Evolutionary conservation across 1,140 invertebrate species (phyloP).

Genomic region (Onthophagus taurus): DNA sequence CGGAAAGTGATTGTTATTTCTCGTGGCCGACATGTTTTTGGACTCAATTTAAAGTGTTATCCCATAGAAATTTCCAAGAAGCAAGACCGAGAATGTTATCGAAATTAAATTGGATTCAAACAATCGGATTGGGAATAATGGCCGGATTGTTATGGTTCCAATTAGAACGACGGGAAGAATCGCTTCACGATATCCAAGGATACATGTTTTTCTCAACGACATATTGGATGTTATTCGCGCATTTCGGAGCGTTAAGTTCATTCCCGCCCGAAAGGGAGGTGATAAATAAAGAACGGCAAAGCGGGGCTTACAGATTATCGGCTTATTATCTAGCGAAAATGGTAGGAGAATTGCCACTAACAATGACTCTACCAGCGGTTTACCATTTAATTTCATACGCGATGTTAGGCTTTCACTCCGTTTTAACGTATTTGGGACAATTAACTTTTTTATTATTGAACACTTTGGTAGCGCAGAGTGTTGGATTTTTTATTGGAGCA

Average conservation of each 20-base stretch:
- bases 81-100: constrained; percentile 69
- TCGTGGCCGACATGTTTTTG: constrained; percentile 75
- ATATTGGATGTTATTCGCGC: constrained; percentile 79
- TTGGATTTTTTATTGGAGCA: constrained; percentile 75
- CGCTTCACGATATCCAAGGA: constrained; percentile 70
- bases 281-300: constrained; percentile 71
- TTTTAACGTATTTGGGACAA: constrained; percentile 58
- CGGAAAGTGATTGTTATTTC: constrained; percentile 35
- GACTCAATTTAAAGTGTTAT: constrained; percentile 72
- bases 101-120: constrained; percentile 74
- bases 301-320: constrained; percentile 73
- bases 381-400: constrained; percentile 75
- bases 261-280: constrained; percentile 74
- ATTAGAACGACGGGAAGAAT: constrained; percentile 62
- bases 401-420: constrained; percentile 57
- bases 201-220: constrained; percentile 83
- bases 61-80: constrained; percentile 70
- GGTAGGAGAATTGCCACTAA: constrained; percentile 71
- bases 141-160: constrained; percentile 75
- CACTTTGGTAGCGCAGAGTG: constrained; percentile 73
- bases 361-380: constrained; percentile 65
- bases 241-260: constrained; percentile 71
- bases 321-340: constrained; percentile 82
- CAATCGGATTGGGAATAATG: constrained; percentile 58
- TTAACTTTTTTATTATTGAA: constrained; percentile 66